These are phyloP conservation scores for Drosophila chauvacae DNA, from an alignment of 1,140 invertebrate genomes.

Conservation along the genomic window DNA sequence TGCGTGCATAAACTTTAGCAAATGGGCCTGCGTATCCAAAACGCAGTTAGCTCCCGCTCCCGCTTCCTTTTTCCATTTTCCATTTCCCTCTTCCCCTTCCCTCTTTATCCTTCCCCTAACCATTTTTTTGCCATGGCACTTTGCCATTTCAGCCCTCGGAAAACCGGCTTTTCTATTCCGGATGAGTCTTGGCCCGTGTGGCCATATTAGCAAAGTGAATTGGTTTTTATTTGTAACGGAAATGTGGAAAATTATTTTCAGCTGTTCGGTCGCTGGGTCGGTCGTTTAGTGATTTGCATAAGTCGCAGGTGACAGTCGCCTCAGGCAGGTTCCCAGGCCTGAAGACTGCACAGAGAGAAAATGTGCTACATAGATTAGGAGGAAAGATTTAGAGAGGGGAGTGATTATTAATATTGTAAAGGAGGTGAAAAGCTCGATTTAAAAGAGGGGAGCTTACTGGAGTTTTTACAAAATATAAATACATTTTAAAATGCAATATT, in stretches of 20 bases:
- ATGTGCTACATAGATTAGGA: too few species aligned
- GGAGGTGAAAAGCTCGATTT: background rate
- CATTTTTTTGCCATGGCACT: slow-evolving; percentile 7
- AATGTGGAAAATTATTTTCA: slow-evolving; percentile 79
- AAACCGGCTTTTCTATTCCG: slow-evolving; percentile 49
- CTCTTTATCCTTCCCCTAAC: background rate
- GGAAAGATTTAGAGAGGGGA: background rate
- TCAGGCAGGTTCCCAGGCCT: background rate
- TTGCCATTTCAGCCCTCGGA: slow-evolving; percentile 25
- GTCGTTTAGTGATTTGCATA: slow-evolving; percentile 64
- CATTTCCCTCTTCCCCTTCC: background rate
- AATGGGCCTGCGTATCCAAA: slow-evolving; percentile 53
- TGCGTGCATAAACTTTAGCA: slow-evolving; percentile 73
- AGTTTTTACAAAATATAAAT: background rate
- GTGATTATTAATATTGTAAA: background rate
- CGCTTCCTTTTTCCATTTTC: background rate
- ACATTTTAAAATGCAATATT: background rate
- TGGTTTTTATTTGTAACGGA: slow-evolving; percentile 82
- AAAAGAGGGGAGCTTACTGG: too few species aligned
- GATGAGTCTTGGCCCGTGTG: slow-evolving; percentile 67
- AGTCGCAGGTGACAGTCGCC: slow-evolving; percentile 62
- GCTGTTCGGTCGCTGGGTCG: slow-evolving; percentile 50
- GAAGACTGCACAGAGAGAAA: slow-evolving; percentile 1
- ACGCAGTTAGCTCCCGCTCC: slow-evolving; percentile 45
- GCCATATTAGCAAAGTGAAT: slow-evolving; percentile 82